Percentiles rank a stretch among this genome's conserved stretches.
Conservation (phyloP, 2,797 vertebrate genomes). For the Acanthiza pusilla region DNA sequence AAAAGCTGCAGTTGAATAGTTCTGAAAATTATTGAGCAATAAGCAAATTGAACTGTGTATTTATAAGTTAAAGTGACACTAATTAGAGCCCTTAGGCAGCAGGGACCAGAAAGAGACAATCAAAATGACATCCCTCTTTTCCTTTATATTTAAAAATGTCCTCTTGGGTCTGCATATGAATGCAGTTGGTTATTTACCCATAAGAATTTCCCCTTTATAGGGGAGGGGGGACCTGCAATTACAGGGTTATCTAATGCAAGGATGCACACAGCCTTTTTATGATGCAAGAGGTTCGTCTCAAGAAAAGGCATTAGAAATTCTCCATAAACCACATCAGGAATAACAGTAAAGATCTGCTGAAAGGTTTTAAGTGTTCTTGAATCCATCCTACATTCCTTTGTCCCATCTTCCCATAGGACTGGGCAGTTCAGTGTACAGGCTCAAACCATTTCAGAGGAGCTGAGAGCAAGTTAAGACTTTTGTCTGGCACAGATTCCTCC, state of each 20-base stretch:
- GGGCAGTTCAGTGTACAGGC: not conserved
- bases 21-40: not conserved
- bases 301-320: not conserved
- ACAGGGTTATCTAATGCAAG: not conserved
- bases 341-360: not conserved
- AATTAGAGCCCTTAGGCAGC: slow-evolving; percentile 20
- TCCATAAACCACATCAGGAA: not conserved
- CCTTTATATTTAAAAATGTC: not conserved
- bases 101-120: not conserved
- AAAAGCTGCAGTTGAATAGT: not conserved
- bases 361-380: not conserved
- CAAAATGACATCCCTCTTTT: not conserved
- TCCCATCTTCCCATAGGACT: not conserved
- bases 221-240: not conserved
- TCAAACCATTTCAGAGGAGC: not conserved
- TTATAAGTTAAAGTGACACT: not conserved
- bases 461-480: not conserved
- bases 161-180: not conserved
- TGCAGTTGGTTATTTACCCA: not conserved
- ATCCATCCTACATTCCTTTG: not conserved
- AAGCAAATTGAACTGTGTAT: not conserved
- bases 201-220: not conserved
- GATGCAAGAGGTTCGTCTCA: not conserved
- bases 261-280: not conserved
- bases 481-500: not conserved